phyloP scores from a whole-genome alignment of 2,113 vertebrate species.

The Colinus virginianus region DNA sequence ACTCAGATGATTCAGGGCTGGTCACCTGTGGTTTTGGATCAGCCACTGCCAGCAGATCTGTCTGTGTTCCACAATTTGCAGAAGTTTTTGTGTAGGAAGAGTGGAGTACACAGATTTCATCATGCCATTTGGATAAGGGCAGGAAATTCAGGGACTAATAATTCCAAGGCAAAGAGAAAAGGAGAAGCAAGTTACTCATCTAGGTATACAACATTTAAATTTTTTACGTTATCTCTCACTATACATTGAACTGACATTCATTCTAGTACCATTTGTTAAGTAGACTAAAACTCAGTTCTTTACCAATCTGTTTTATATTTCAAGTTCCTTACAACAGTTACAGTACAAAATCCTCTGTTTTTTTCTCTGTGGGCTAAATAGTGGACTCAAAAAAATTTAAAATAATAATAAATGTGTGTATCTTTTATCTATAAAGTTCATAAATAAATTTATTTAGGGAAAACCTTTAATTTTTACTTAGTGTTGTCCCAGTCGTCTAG shows the following conservation, averaged over 20 bases:
- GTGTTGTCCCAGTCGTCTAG: not conserved
- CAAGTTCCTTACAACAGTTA: not conserved
- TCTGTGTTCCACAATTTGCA: not conserved
- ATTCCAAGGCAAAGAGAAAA: not conserved
- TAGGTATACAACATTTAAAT: not conserved
- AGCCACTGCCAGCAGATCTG: not conserved
- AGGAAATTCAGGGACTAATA: not conserved
- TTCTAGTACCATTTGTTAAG: not conserved
- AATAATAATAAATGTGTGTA: not conserved
- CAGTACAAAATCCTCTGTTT: not conserved
- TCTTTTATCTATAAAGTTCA: not conserved
- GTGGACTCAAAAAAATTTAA: not conserved
- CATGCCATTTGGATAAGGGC: rapidly evolving
- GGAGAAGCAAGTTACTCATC: not conserved
- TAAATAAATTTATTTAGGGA: not conserved
- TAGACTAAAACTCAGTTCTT: not conserved
- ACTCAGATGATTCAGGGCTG: too few relatives aligned
- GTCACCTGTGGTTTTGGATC: not conserved
- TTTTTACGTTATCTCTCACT: not conserved
- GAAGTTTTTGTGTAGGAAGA: not conserved
- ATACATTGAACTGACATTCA: not conserved
- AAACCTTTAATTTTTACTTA: not conserved
- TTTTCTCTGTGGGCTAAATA: not conserved
- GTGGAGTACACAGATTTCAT: rapidly evolving
- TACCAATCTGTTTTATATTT: not conserved